Percentiles rank a stretch among this genome's conserved stretches.
Evolutionary conservation across 2,113 vertebrate genomes (phyloP).

Genomic region (Theropithecus gelada): DNA sequence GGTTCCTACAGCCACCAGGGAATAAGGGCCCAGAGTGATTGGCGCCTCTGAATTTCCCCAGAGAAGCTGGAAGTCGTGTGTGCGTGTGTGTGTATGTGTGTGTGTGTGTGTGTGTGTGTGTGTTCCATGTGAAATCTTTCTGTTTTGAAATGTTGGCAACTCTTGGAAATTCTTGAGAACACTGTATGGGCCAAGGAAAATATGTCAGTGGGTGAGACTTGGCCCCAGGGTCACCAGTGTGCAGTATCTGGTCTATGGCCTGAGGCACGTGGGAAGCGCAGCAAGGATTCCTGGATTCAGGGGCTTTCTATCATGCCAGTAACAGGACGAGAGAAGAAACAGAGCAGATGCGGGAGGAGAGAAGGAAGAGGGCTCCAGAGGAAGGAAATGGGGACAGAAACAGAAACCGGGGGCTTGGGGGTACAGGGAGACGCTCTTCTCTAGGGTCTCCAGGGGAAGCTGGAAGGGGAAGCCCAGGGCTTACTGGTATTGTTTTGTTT

Average conservation of each 20-base stretch:
- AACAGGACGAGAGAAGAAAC: not conserved
- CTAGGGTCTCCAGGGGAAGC: not conserved
- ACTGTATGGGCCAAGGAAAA: slow-evolving; percentile 2
- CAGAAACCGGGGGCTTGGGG: fast-evolving
- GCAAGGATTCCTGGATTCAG: not conserved
- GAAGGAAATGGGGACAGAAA: not conserved
- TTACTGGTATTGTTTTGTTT: not conserved
- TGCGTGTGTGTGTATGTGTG: not conserved
- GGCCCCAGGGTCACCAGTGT: not conserved
- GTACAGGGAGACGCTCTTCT: fast-evolving
- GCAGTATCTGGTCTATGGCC: not conserved
- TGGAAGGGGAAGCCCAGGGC: not conserved
- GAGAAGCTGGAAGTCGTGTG: not conserved
- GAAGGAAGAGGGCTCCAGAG: not conserved
- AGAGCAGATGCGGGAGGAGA: not conserved
- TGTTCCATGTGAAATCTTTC: not conserved
- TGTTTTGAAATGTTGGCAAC: slow-evolving; percentile 37
- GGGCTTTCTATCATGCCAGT: not conserved
- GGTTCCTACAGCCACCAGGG: not conserved
- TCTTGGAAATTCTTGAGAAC: slow-evolving; percentile 9
- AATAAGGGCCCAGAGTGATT: fast-evolving
- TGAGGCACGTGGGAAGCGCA: not conserved
- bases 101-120: not conserved
- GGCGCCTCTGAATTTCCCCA: not conserved
- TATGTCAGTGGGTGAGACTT: not conserved